Evolutionary conservation across 2,113 vertebrate genomes (phyloP).

Genomic region (Pluvianellus socialis): DNA sequence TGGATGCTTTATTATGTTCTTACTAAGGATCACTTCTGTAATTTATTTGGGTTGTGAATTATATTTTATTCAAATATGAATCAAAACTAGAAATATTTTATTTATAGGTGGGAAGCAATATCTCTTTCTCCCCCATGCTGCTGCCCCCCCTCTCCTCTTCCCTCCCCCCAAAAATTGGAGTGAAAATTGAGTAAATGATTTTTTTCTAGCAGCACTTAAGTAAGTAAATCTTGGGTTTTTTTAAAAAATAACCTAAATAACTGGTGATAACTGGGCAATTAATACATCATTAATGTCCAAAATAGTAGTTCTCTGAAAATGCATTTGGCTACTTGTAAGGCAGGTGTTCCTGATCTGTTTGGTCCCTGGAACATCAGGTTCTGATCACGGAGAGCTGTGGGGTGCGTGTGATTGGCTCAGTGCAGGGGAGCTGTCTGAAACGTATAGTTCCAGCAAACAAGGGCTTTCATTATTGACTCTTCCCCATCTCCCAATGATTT

Average conservation of each 20-base stretch:
- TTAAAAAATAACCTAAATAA: background rate
- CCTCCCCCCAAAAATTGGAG: background rate
- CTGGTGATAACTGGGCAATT: background rate
- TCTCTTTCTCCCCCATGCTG: background rate
- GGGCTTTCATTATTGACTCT: background rate
- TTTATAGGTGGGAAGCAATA: background rate
- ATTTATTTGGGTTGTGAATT: background rate
- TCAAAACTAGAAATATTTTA: background rate
- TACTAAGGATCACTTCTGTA: background rate
- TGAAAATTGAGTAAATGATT: background rate
- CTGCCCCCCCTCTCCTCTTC: no score
- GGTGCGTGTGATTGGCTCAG: background rate
- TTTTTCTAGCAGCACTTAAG: background rate
- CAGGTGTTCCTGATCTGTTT: background rate
- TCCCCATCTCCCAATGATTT: background rate
- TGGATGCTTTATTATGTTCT: background rate
- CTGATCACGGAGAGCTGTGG: background rate
- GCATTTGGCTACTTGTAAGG: background rate
- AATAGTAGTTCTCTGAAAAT: background rate
- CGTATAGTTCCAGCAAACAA: background rate
- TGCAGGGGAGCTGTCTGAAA: background rate
- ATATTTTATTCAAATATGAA: background rate
- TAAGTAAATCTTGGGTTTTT: background rate
- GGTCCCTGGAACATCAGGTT: background rate
- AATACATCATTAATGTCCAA: background rate